Conservation (phyloP, 1,140 invertebrate species). For the Drosophila yakuba region DNA sequence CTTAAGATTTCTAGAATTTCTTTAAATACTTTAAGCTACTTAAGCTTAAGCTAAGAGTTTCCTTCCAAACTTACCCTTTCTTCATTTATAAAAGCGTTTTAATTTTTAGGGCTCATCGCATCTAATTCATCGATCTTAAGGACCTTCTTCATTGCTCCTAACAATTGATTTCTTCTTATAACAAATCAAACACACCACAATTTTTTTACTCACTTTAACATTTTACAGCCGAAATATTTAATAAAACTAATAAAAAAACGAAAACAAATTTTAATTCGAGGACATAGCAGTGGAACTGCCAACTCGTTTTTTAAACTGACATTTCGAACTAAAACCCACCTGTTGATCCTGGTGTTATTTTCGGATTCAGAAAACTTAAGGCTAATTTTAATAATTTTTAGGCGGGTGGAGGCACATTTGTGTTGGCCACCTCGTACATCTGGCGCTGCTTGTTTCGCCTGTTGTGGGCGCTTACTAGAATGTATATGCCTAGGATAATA, state of each 20-base stretch:
- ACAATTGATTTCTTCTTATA: not conserved
- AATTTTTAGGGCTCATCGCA: no score
- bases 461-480: slow-evolving; percentile 57
- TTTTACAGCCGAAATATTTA: not conserved
- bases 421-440: slow-evolving; percentile 64
- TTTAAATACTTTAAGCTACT: no score
- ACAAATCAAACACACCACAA: not conserved
- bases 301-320: slow-evolving; percentile 25
- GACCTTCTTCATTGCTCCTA: not conserved
- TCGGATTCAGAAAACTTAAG: slow-evolving; percentile 15
- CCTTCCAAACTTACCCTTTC: slow-evolving; percentile 7
- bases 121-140: no score
- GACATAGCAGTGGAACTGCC: slow-evolving; percentile 23
- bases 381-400: slow-evolving; percentile 4
- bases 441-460: slow-evolving; percentile 53
- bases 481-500: slow-evolving; percentile 47
- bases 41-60: no score
- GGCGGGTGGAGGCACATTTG: slow-evolving; percentile 24
- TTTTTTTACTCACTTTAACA: not conserved
- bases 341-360: slow-evolving; percentile 15
- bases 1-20: not conserved
- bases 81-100: no score
- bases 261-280: slow-evolving; percentile 3
- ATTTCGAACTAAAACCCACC: slow-evolving; percentile 20
- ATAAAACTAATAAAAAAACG: not conserved